A percentile compares a stretch with the other conserved stretches of the same genome.
Conservation (phyloP, 2,113 vertebrate species). For the Siniperca chuatsi region DNA sequence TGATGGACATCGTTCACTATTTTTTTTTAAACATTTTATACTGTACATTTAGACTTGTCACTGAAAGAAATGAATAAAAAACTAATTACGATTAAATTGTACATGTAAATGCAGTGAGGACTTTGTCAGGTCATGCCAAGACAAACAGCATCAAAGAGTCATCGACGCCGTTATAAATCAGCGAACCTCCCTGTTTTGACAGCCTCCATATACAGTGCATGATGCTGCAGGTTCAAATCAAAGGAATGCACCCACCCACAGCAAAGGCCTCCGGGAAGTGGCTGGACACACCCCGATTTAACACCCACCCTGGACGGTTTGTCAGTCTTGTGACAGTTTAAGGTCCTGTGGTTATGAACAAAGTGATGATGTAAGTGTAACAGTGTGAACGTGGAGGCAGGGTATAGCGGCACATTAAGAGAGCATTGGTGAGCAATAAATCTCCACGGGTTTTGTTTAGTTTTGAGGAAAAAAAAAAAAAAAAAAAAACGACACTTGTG, state of each 20-base stretch:
- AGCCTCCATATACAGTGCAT: slow-evolving; percentile 24
- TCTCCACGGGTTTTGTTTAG: background rate
- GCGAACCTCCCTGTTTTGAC: slow-evolving; percentile 35
- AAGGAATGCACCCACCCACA: slow-evolving; percentile 48
- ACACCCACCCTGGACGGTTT: slow-evolving; percentile 20
- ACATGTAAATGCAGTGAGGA: background rate
- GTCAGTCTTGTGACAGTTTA: slow-evolving; percentile 24
- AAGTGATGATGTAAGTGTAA: slow-evolving; percentile 40
- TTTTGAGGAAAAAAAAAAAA: no score
- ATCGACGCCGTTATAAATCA: background rate
- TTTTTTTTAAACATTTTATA: background rate
- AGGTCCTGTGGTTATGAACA: slow-evolving; percentile 20
- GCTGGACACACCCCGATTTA: slow-evolving; percentile 45
- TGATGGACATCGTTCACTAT: no score
- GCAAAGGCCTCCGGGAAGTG: slow-evolving; percentile 57
- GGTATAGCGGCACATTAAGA: background rate
- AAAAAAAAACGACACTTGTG: no score
- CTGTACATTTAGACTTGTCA: background rate
- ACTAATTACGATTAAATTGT: no score
- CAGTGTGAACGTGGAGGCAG: slow-evolving; percentile 23
- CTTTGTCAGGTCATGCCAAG: background rate
- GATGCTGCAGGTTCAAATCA: slow-evolving; percentile 57
- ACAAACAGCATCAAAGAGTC: background rate
- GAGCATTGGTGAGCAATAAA: background rate
- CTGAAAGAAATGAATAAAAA: background rate